Conservation (phyloP, 2,113 vertebrate genomes). For the Tragelaphus strepsiceros region DNA sequence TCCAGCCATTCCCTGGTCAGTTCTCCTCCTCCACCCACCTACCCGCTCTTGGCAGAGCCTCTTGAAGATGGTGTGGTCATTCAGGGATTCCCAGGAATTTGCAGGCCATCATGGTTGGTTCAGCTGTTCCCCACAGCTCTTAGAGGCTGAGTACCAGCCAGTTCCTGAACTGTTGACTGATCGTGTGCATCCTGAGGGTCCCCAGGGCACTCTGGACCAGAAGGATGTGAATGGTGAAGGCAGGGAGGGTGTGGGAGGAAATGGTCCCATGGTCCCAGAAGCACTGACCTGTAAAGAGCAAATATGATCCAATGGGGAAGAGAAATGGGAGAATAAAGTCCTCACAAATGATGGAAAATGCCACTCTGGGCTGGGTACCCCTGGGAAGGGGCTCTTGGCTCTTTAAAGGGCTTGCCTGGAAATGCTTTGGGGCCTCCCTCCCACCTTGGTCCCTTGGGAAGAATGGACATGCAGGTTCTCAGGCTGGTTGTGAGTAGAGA, state of each 20-base stretch:
- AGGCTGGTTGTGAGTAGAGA: accelerated
- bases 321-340: not conserved
- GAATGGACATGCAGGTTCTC: not conserved
- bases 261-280: not conserved
- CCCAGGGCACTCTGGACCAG: not conserved
- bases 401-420: not conserved
- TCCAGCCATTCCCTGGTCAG: not conserved
- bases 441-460: not conserved
- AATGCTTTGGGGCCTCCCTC: not conserved
- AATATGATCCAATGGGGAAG: slow-evolving; percentile 13
- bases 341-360: slow-evolving; percentile 35
- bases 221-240: not conserved
- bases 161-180: not conserved
- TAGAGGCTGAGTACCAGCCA: not conserved
- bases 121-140: not conserved
- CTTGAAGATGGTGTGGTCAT: not conserved
- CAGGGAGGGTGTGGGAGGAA: not conserved
- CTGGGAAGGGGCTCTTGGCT: not conserved
- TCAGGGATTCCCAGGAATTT: not conserved
- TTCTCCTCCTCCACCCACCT: accelerated
- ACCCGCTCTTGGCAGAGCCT: not conserved
- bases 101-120: not conserved
- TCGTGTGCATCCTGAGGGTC: not conserved
- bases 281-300: slow-evolving; percentile 1
- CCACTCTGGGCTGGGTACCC: not conserved